Evolutionary conservation across 2,113 vertebrate species (phyloP), one percentile per base, ranked within the genome.

Genomic region (Microtus oregoni): DNA sequence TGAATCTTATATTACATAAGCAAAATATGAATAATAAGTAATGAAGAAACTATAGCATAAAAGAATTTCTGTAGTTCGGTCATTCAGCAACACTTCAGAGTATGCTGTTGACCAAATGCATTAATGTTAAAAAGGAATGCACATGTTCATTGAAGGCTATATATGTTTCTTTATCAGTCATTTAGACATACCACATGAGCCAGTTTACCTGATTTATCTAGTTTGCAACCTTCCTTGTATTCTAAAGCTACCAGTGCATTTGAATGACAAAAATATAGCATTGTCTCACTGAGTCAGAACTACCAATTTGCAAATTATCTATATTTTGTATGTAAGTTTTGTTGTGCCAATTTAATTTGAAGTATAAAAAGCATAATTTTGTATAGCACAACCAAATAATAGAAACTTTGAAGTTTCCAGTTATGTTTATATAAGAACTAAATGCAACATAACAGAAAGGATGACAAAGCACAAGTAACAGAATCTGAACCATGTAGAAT

Each of bases 381-480:
- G 0, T 95, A 88, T 61, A 92, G 0, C 0, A 95, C 19, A 97
- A 68, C 0, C 15, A 95, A 0, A 0, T 88, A 94, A 82, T 86
- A 88, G 47, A 75, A 98, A 97, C 19, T 91, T 92, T 98, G 85
- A 20, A 85, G 68, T 94, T 97, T 97, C 68, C 73, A 97, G 22
- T 92, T 67, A 0, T 96, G 91, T 98, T 97, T 98, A 1, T 92
- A 28, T 86, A 96, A 92, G 94, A 97, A 96, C 90, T 95, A 97
- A 98, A 97, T 94, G 92, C 67, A 96, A 11, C 67, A 38, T 14
- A 97, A 97, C 89, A 91, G 94, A 93, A 97, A 96, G 92, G 97
- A 96, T 93, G 94, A 94, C 83, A 97, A 95, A 97, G 96, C 90
- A 88, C 70, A 98, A 98, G 75, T 96, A 96, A 65, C 35, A 92